A percentile compares a stretch with the other conserved stretches of the same genome.
These are phyloP conservation scores for Hippoglossus stenolepis DNA, from an alignment of 2,113 vertebrate species.

Conservation along the genomic window DNA sequence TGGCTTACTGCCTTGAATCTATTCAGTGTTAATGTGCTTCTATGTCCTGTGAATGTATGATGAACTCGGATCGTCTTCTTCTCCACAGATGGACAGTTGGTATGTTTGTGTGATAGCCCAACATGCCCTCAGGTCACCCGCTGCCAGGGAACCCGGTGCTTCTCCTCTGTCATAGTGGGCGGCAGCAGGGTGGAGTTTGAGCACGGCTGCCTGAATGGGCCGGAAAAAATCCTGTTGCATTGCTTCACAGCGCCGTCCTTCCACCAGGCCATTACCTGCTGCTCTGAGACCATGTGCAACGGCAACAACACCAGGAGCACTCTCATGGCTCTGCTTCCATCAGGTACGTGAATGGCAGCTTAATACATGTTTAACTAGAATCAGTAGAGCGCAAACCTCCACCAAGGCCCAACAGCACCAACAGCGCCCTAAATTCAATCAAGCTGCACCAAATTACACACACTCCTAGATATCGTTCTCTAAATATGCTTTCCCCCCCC, in stretches of 20 bases:
- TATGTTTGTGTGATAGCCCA: constrained; percentile 77
- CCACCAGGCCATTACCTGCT: constrained; percentile 79
- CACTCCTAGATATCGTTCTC: too few species aligned
- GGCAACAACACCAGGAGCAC: constrained; percentile 70
- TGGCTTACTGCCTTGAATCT: neutral
- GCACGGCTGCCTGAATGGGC: constrained; percentile 77
- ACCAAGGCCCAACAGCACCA: neutral
- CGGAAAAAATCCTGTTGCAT: constrained; percentile 70
- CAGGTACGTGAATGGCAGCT: constrained; percentile 66
- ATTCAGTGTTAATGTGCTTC: constrained; percentile 6
- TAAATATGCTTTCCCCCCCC: too few species aligned
- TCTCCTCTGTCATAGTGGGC: constrained; percentile 77
- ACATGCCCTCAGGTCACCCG: constrained; percentile 70
- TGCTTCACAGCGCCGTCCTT: constrained; percentile 75
- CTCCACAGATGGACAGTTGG: constrained; percentile 75
- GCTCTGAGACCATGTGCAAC: constrained; percentile 81
- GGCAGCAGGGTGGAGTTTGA: constrained; percentile 60
- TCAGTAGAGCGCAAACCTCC: neutral
- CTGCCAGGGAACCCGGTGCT: constrained; percentile 81
- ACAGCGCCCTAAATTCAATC: too few species aligned
- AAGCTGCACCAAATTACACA: too few species aligned
- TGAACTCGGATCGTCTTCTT: constrained; percentile 16
- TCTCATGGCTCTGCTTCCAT: constrained; percentile 72
- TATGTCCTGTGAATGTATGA: neutral
- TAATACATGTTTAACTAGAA: neutral